Conservation (phyloP, 2,113 vertebrate species). For the Hipposideros armiger region DNA sequence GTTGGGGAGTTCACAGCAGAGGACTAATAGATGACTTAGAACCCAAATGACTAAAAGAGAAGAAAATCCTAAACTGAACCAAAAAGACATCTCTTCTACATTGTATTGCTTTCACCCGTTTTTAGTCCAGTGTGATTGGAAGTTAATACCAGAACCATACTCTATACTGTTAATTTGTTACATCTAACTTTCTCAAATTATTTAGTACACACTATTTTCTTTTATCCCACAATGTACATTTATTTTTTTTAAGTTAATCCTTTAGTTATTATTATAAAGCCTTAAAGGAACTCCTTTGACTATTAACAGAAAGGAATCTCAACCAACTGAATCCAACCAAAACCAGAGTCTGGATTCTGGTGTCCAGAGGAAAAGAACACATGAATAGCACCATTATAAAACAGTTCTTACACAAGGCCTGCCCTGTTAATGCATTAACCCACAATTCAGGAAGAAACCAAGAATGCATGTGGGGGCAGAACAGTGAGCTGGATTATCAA, state of each 20-base stretch:
- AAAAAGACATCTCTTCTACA: background rate
- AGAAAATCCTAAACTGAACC: background rate
- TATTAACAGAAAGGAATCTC: background rate
- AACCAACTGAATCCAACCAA: background rate
- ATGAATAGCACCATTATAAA: background rate
- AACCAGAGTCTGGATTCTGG: background rate
- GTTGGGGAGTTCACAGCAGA: background rate
- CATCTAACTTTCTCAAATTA: background rate
- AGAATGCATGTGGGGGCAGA: background rate
- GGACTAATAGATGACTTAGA: background rate
- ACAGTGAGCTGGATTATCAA: background rate
- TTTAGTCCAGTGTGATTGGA: background rate
- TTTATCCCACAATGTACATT: background rate
- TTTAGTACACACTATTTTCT: conserved; percentile 3
- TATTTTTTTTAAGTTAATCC: conserved; percentile 9
- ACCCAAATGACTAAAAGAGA: background rate
- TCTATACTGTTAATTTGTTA: background rate
- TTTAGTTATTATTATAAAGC: background rate
- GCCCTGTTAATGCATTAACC: background rate
- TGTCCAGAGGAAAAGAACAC: background rate
- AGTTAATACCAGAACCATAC: background rate
- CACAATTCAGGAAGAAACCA: background rate
- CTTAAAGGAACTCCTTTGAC: conserved; percentile 11
- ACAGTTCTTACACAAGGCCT: background rate
- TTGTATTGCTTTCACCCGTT: background rate